Conservation (phyloP, 2,888 invertebrate species). For the Proisotoma minuta region DNA sequence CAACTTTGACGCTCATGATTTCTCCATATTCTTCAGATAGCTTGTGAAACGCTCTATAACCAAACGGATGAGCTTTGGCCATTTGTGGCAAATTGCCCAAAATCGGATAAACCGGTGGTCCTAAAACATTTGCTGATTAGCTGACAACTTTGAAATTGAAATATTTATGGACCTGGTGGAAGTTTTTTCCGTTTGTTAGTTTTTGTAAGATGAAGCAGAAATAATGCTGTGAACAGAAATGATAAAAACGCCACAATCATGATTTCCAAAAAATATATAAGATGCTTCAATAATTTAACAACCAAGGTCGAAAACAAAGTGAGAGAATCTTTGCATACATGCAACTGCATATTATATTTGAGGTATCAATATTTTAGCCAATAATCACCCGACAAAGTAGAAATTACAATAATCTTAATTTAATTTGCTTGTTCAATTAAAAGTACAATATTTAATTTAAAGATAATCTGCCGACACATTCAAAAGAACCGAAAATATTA, state of each 20-base stretch:
- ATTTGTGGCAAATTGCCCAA: slow-evolving; percentile 42
- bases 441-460: too few species aligned
- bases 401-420: too few species aligned
- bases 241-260: background rate
- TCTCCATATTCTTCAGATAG: slow-evolving; percentile 37
- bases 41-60: slow-evolving; percentile 36
- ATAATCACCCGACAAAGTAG: too few species aligned
- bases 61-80: slow-evolving; percentile 28
- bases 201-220: background rate
- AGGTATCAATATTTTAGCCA: too few species aligned
- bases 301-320: too few species aligned
- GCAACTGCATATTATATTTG: too few species aligned
- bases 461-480: too few species aligned
- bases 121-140: background rate
- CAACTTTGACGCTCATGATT: slow-evolving; percentile 40
- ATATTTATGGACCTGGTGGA: background rate
- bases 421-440: too few species aligned
- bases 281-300: too few species aligned
- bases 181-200: background rate
- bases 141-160: background rate
- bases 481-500: too few species aligned
- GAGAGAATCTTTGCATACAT: background rate
- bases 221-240: background rate
- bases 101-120: slow-evolving; percentile 31
- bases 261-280: too few species aligned